Base-by-base conservation (phyloP, 2,888 invertebrate species). In the Chrysina gloriosa region DNA sequence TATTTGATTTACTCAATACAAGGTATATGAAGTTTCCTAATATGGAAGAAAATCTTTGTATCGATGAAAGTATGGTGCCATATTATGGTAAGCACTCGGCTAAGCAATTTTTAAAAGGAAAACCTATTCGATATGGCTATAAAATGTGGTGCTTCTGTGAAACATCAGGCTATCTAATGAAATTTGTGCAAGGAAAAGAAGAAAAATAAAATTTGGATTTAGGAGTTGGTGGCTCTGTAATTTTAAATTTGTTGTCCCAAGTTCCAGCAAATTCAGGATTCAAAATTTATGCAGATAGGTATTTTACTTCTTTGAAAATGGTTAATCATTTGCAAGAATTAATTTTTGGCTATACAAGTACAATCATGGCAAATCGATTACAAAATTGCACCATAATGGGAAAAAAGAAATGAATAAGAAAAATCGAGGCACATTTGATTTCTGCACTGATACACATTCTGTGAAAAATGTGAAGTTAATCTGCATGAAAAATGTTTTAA, bases 61-160 rank as follows among this genome's bases (percentile, higher is more conserved):
- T n/a, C n/a, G n/a, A n/a, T n/a, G n/a, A n/a, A n/a, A n/a, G n/a
- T n/a, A n/a, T n/a, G n/a, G n/a, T n/a, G n/a, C 73, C 73, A 6
- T 74, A 75, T 63, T 74, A 73, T 64, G 71, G 73, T 3, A 71
- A 68, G 42, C 70, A 75, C 65, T 69, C 63, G 64, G 75, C 74
- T 70, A 76, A 77, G 69, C 77, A 77, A 71, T 74, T 73, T 58
- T 73, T 73, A n/a, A 65, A 63, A 42, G 71, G 71, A 6, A 72
- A 72, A 42, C 71, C 71, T 1, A 74, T 74, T 21, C 19, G 69
- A 16, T 72, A 65, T 36, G 71, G 70, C 16, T 71, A 68, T 50
- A 72, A 72, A 63, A 67, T 70, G 65, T 73, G 71, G 68, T 70
- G 68, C 27, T 31, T 70, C n/a, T 4, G 56, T 58, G 19, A 54